Base-by-base conservation (phyloP, 2,888 invertebrate species). In the Vandiemenella viatica region DNA sequence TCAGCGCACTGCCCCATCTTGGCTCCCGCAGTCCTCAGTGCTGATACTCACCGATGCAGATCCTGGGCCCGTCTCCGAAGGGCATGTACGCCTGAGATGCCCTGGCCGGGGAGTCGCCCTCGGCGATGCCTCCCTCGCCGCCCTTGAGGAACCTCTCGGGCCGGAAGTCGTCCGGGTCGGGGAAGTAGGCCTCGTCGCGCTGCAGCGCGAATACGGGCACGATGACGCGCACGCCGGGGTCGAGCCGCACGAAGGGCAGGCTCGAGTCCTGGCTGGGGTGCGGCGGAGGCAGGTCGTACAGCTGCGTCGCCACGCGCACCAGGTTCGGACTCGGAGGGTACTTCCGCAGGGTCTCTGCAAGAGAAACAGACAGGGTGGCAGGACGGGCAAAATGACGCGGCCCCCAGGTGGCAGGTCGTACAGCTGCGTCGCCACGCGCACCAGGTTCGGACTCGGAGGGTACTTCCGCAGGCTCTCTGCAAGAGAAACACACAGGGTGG, bases 321-420 rank as follows among this genome's bases (percentile, higher is more conserved):
- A 42, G 20, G 18, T 18, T n/a, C 19, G 42, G 19, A 16, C n/a
- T 20, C 20, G n/a, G 18, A 0, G 42, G 42, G 20, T 42, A 19
- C 42, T 19, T 17, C 19, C 42, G 8, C 42, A 42, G 20, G n/a
- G 42, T 42, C 20, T 42, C 42, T 42, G 42, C 13, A 32, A 32
- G 2, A 4, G 3, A n/a, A 4, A 13, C 4, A 32, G n/a, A 32
- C 32, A 32, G n/a, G n/a, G n/a, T n/a, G n/a, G n/a, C n/a, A 17
- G 16, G n/a, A 42, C 42, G 19, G 42, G 42, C 8, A 42, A n/a
- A 13, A 42, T 8, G 20, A 42, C 42, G 13, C 42, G 19, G 13
- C n/a, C 19, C 20, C 42, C 42, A 4, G 42, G 20, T 1, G 42
- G 42, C 10, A 42, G 3, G n/a, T 13, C 21, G 8, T 20, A 42